Percentiles rank a stretch among this genome's conserved stretches.
phyloP scores from a whole-genome alignment of 2,797 vertebrate genomes.

The Chaetophractus vellerosus region DNA sequence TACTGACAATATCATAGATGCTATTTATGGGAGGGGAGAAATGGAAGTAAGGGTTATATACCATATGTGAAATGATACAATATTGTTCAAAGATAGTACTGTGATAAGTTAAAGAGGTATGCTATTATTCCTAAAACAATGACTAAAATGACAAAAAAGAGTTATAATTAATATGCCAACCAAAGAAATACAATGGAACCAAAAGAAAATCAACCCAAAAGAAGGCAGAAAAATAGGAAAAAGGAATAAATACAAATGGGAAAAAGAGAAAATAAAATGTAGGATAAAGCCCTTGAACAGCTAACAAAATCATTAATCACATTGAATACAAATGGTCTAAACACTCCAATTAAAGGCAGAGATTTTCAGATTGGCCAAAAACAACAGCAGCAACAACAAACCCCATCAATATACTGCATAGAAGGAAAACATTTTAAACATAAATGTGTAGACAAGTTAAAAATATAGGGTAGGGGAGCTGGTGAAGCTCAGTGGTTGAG shows the following conservation, averaged over 20 bases:
- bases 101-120: background rate
- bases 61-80: background rate
- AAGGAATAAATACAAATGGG: background rate
- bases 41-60: background rate
- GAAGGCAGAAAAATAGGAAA: background rate
- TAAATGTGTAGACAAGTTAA: background rate
- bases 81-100: background rate
- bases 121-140: background rate
- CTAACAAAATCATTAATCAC: background rate
- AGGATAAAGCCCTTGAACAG: background rate
- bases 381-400: background rate
- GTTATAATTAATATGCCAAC: background rate
- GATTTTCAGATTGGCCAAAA: background rate
- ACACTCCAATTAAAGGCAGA: background rate
- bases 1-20: background rate
- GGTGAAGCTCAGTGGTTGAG: too few relatives aligned
- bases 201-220: background rate
- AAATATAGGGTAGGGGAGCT: background rate
- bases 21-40: background rate
- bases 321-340: background rate
- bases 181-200: background rate
- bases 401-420: background rate
- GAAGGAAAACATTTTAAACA: background rate
- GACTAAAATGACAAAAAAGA: constrained; percentile 20
- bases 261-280: background rate